phyloP scores from a whole-genome alignment of 2,888 invertebrate species.

The Athalia rosae region DNA sequence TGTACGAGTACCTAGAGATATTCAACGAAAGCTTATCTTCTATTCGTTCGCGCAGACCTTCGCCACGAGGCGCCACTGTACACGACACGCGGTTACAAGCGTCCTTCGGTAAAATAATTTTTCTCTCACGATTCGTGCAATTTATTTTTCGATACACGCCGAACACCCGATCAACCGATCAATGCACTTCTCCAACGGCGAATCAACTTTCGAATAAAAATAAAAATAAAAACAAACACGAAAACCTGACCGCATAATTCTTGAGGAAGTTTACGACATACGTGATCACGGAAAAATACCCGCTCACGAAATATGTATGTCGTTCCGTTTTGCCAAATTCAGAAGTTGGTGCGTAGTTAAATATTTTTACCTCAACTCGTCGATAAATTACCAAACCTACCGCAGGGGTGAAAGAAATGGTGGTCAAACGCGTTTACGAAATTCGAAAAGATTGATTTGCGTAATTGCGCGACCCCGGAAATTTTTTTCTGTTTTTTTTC shows the following conservation, averaged over 20 bases:
- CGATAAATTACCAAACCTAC: too few species aligned
- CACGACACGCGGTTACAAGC: not conserved
- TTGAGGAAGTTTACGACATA: not conserved
- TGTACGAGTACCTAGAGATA: not conserved
- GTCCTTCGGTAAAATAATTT: not conserved
- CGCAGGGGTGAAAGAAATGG: too few species aligned
- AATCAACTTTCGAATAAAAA: slow-evolving; percentile 14
- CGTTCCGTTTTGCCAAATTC: too few species aligned
- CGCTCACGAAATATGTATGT: not conserved
- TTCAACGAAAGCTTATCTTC: slow-evolving; percentile 1
- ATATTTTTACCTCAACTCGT: too few species aligned
- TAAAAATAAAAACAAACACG: not conserved
- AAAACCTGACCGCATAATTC: not conserved
- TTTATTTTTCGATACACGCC: too few species aligned
- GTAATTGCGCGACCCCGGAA: too few species aligned
- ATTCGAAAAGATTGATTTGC: too few species aligned
- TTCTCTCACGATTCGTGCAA: slow-evolving; percentile 14
- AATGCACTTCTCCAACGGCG: not conserved
- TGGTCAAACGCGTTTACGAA: too few species aligned
- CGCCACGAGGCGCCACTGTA: slow-evolving; percentile 28
- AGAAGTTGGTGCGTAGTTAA: too few species aligned
- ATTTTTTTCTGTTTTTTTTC: too few species aligned
- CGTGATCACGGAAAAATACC: not conserved
- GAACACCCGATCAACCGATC: not conserved
- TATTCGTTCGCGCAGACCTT: not conserved